Conservation (phyloP, 1,140 invertebrate genomes). For the Lasaia peninsularis region DNA sequence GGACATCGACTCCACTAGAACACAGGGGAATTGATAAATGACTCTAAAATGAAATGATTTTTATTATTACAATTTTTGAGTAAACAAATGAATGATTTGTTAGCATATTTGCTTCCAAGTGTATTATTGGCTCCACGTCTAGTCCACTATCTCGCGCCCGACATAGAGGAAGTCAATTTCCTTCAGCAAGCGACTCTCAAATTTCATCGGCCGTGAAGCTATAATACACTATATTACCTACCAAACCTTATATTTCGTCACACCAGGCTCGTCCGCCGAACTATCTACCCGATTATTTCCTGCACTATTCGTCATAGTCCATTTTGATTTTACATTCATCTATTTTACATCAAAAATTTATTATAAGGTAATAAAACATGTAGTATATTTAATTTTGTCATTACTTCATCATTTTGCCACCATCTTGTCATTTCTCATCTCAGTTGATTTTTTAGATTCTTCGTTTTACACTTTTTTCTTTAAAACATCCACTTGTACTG, state of each 20-base stretch:
- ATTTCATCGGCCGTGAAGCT: constrained; percentile 1
- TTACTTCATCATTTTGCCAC: too few relatives aligned
- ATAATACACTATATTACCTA: neutral
- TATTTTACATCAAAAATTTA: neutral
- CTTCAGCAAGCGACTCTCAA: constrained; percentile 5
- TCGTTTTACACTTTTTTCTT: too few relatives aligned
- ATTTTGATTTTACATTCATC: neutral
- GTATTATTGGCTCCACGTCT: neutral
- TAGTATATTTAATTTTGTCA: too few relatives aligned
- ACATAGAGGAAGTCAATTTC: constrained; percentile 19
- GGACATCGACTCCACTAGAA: too few relatives aligned
- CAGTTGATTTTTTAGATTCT: too few relatives aligned
- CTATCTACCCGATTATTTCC: neutral
- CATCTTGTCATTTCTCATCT: too few relatives aligned
- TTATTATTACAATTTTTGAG: too few relatives aligned
- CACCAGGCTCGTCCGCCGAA: neutral
- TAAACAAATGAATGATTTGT: too few relatives aligned
- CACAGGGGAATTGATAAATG: too few relatives aligned
- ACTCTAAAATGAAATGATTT: too few relatives aligned
- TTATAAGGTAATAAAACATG: too few relatives aligned
- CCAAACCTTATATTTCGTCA: neutral
- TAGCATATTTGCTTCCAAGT: neutral
- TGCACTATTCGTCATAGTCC: neutral
- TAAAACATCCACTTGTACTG: too few relatives aligned
- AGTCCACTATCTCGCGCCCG: neutral